Evolutionary conservation across 1,140 invertebrate species (phyloP).

Genomic region (Anoplophora glabripennis): DNA sequence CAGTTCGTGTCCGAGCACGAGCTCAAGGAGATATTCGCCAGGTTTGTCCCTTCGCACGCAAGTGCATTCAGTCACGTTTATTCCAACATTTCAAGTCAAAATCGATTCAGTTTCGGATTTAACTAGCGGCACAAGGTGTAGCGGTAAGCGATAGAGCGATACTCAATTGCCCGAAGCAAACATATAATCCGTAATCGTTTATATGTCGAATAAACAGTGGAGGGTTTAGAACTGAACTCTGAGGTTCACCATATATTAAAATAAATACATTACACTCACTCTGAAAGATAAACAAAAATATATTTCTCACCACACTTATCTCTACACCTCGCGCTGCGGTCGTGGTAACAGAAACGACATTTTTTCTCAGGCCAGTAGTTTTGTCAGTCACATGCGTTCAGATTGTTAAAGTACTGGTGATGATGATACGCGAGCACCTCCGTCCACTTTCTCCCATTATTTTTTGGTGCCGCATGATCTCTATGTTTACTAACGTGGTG

Average conservation of each 20-base stretch:
- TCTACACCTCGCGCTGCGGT: conserved; percentile 39
- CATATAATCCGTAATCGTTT: too few species aligned
- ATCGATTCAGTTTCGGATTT: too few species aligned
- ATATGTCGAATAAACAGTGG: too few species aligned
- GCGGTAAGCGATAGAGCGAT: too few species aligned
- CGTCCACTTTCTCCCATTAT: conserved; percentile 15
- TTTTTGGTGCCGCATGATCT: conserved; percentile 22
- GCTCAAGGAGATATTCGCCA: conserved; percentile 95
- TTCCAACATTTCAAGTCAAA: too few species aligned
- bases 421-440: conserved; percentile 28
- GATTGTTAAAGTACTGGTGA: background rate
- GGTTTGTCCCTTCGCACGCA: conserved; percentile 60
- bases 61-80: background rate
- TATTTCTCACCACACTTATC: conserved; percentile 5
- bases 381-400: background rate
- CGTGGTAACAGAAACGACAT: conserved; percentile 5
- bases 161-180: too few species aligned
- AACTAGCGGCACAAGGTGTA: too few species aligned
- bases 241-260: too few species aligned
- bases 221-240: too few species aligned
- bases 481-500: conserved; percentile 11
- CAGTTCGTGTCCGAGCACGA: conserved; percentile 96
- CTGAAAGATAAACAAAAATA: too few species aligned
- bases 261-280: too few species aligned
- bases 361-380: background rate